Evolutionary conservation across 2,888 invertebrate genomes (phyloP).

Genomic region (Plagiodera versicolora): DNA sequence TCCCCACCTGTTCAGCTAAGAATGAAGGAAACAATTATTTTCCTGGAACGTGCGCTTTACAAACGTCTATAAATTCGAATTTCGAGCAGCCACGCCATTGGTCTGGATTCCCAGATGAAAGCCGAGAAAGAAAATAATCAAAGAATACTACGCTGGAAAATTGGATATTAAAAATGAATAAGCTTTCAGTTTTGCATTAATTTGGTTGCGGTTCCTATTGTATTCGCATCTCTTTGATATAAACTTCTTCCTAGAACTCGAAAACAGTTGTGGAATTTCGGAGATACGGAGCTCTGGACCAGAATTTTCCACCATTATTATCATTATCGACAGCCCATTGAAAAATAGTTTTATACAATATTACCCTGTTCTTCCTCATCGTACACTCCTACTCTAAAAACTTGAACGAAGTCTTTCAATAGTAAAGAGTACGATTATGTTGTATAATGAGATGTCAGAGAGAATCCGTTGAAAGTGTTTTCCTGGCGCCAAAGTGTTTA

Average conservation of each 20-base stretch:
- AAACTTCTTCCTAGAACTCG: constrained; percentile 4
- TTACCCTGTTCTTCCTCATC: too few relatives aligned
- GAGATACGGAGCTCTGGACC: not conserved
- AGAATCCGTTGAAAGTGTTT: constrained; percentile 25
- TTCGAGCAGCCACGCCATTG: not conserved
- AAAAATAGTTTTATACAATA: too few relatives aligned
- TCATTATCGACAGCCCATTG: too few relatives aligned
- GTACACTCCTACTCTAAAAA: too few relatives aligned
- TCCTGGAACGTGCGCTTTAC: too few relatives aligned
- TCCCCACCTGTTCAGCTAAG: too few relatives aligned
- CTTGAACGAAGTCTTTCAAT: constrained; percentile 22
- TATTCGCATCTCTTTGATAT: constrained; percentile 7
- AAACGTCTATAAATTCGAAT: too few relatives aligned
- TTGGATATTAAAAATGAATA: constrained; percentile 5
- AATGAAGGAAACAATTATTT: too few relatives aligned
- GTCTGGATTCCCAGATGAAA: not conserved
- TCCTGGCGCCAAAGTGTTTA: constrained; percentile 35
- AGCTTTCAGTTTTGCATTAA: constrained; percentile 8
- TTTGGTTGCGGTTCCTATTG: constrained; percentile 10
- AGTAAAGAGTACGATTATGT: constrained; percentile 21
- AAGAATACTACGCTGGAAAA: not conserved
- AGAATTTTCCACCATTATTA: too few relatives aligned
- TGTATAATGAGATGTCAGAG: constrained; percentile 19
- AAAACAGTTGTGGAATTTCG: constrained; percentile 4
- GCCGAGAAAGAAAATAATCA: not conserved